Evolutionary conservation across 2,888 invertebrate species (phyloP).

Genomic region (Boloria selene): DNA sequence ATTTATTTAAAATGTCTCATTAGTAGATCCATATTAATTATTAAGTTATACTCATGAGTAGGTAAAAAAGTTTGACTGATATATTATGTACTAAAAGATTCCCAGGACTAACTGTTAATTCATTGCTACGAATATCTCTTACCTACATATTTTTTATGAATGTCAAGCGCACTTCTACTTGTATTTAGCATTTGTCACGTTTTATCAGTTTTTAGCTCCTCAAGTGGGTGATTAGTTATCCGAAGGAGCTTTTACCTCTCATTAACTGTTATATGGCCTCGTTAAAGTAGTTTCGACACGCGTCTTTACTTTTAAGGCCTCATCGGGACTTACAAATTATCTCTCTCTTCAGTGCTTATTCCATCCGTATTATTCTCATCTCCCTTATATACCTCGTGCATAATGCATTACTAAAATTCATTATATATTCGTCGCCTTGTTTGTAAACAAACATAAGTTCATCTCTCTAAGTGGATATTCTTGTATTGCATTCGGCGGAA

Average conservation of each 20-base stretch:
- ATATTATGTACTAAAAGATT: slow-evolving; percentile 5
- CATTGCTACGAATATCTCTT: slow-evolving; percentile 24
- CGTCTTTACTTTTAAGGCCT: slow-evolving; percentile 46
- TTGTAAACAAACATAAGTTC: slow-evolving; percentile 19
- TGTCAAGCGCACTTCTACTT: slow-evolving; percentile 35
- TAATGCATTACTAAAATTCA: slow-evolving; percentile 4
- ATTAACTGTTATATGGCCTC: slow-evolving; percentile 74
- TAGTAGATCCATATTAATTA: neutral
- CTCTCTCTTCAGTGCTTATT: neutral
- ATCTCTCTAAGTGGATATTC: slow-evolving; percentile 32
- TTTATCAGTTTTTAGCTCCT: slow-evolving; percentile 47
- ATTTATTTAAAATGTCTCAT: slow-evolving; percentile 1
- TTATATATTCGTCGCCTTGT: slow-evolving; percentile 11
- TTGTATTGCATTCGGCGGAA: slow-evolving; percentile 35
- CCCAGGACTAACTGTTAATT: slow-evolving; percentile 26
- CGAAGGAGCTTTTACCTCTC: slow-evolving; percentile 71
- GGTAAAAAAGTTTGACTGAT: neutral
- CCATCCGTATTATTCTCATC: neutral
- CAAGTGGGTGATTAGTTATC: slow-evolving; percentile 56
- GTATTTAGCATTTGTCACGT: slow-evolving; percentile 45
- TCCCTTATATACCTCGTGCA: neutral
- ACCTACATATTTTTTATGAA: slow-evolving; percentile 28
- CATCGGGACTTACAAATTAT: slow-evolving; percentile 5
- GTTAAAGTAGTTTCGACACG: slow-evolving; percentile 62
- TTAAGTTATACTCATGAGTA: neutral